These are phyloP conservation scores for Pseudomyrmex cubaensis DNA, from an alignment of 1,140 invertebrate genomes.

Conservation along the genomic window DNA sequence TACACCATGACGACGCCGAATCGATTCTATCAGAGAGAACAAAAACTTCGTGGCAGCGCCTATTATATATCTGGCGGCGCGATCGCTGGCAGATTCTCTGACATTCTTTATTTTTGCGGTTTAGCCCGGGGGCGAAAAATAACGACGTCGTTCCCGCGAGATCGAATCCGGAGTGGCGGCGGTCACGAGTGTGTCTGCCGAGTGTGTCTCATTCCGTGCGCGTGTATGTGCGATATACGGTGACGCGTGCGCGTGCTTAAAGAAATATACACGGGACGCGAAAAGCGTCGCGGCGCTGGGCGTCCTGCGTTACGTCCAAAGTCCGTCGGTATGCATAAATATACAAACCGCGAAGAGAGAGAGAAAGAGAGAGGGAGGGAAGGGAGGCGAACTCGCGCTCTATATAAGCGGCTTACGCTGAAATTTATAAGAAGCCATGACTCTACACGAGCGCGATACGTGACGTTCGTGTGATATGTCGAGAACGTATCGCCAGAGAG, in stretches of 20 bases:
- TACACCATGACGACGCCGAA: constrained; percentile 32
- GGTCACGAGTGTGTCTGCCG: constrained; percentile 47
- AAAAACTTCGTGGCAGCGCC: constrained; percentile 38
- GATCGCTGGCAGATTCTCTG: constrained; percentile 33
- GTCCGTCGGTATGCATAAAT: constrained; percentile 83
- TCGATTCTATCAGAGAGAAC: constrained; percentile 47
- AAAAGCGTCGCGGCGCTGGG: constrained; percentile 81
- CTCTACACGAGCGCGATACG: constrained; percentile 56
- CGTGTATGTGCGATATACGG: constrained; percentile 48
- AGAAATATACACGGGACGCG: constrained; percentile 84
- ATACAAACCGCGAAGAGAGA: constrained; percentile 75
- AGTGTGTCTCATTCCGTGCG: constrained; percentile 18
- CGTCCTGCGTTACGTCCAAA: constrained; percentile 82
- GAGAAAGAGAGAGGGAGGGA: not conserved
- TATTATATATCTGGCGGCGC: constrained; percentile 37
- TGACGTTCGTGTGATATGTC: constrained; percentile 55
- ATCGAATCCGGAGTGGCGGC: constrained; percentile 67
- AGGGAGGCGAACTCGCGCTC: constrained; percentile 66
- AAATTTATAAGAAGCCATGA: constrained; percentile 74
- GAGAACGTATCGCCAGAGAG: constrained; percentile 23
- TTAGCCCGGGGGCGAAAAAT: constrained; percentile 63
- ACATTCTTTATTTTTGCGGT: constrained; percentile 59
- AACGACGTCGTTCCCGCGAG: constrained; percentile 65
- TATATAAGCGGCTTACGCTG: constrained; percentile 69
- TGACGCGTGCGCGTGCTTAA: constrained; percentile 73